phyloP scores from a whole-genome alignment of 2,888 invertebrate species.

The Drosophila anomalata region DNA sequence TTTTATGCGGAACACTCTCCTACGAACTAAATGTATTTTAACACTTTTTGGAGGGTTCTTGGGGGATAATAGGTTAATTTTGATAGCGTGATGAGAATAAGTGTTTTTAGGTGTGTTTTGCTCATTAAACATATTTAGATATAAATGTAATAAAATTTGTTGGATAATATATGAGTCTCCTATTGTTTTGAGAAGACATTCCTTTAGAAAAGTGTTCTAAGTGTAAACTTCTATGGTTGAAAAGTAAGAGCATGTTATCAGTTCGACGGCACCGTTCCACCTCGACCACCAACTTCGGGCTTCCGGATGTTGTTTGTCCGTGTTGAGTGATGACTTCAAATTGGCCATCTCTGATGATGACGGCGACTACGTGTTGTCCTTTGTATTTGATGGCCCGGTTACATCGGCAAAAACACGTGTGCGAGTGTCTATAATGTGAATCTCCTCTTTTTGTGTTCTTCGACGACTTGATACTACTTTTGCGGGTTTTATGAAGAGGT shows the following conservation, averaged over 20 bases:
- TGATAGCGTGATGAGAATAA: neutral
- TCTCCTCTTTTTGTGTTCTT: conserved; percentile 13
- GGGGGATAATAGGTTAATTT: neutral
- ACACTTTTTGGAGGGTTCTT: neutral
- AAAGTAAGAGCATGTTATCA: conserved; percentile 37
- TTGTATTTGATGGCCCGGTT: conserved; percentile 44
- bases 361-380: conserved; percentile 48
- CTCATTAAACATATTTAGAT: too few relatives aligned
- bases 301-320: conserved; percentile 65
- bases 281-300: conserved; percentile 17
- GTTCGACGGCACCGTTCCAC: conserved; percentile 30
- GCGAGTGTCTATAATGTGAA: conserved; percentile 27
- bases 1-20: neutral
- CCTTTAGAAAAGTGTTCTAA: neutral
- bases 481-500: neutral
- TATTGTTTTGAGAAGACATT: neutral
- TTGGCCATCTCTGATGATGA: conserved; percentile 69
- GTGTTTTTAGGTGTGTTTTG: neutral
- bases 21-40: neutral
- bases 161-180: too few relatives aligned
- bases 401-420: conserved; percentile 61
- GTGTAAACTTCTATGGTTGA: conserved; percentile 15
- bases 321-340: conserved; percentile 76
- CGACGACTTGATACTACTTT: conserved; percentile 11
- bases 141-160: too few relatives aligned